These are phyloP conservation scores for Lasius fuliginosus DNA, from an alignment of 2,888 invertebrate species.

Conservation along the genomic window DNA sequence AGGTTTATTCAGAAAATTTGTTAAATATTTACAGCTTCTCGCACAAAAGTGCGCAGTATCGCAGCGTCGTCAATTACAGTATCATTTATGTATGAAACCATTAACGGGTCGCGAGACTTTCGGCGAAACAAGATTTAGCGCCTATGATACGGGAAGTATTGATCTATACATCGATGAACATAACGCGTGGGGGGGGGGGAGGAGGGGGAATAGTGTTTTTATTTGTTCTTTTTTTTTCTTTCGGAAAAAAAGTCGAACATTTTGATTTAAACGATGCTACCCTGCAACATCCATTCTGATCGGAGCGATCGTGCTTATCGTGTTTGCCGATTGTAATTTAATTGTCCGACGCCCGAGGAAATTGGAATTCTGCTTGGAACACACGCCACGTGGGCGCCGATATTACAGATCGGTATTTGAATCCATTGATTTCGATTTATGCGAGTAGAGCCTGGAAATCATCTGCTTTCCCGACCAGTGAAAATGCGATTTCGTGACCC, in stretches of 20 bases:
- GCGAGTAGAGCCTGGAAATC: constrained; percentile 70
- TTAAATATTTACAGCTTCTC: constrained; percentile 34
- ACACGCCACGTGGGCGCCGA: constrained; percentile 74
- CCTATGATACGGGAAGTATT: constrained; percentile 2
- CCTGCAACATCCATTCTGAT: constrained; percentile 69
- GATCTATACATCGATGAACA: constrained; percentile 43
- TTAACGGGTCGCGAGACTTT: constrained; percentile 17
- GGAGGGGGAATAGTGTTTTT: constrained; percentile 22
- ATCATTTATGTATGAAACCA: constrained; percentile 27
- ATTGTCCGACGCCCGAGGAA: constrained; percentile 82
- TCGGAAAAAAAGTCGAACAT: constrained; percentile 44
- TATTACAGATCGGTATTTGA: constrained; percentile 78
- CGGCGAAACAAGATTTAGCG: constrained; percentile 19
- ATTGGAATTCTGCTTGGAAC: constrained; percentile 82
- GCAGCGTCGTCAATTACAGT: constrained; percentile 12
- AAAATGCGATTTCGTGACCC: constrained; percentile 70
- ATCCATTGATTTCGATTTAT: constrained; percentile 77
- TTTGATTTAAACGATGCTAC: constrained; percentile 70
- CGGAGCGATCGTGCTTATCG: constrained; percentile 75
- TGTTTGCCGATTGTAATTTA: constrained; percentile 83
- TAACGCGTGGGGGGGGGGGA: background rate
- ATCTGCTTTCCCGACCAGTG: constrained; percentile 70
- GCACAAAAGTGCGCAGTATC: background rate
- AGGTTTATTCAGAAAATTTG: constrained; percentile 46
- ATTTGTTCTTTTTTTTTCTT: constrained; percentile 28